These are phyloP conservation scores for Pantherophis guttatus DNA, from an alignment of 2,113 vertebrate species.

Conservation along the genomic window DNA sequence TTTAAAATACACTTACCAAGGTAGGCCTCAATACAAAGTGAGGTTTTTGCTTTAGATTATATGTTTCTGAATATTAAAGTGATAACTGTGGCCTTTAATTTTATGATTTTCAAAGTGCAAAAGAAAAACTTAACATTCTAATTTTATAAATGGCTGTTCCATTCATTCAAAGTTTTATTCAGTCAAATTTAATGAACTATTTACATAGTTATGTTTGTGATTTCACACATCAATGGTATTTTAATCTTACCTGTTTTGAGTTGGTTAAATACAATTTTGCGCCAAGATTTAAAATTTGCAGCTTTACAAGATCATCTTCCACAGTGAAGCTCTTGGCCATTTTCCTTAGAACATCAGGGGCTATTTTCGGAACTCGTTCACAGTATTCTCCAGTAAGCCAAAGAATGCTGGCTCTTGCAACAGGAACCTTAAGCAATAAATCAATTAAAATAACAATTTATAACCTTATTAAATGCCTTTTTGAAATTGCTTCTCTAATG, in stretches of 20 bases:
- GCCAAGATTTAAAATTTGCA: conserved; percentile 90
- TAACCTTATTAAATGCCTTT: background rate
- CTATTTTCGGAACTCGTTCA: conserved; percentile 92
- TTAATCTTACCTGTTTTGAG: conserved; percentile 87
- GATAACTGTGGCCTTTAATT: background rate
- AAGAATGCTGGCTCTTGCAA: conserved; percentile 96
- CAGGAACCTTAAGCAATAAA: conserved; percentile 81
- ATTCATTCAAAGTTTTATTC: background rate
- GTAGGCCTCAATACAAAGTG: background rate
- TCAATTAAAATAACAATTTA: background rate
- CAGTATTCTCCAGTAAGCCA: conserved; percentile 98
- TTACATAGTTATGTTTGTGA: background rate
- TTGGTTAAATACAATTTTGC: conserved; percentile 97
- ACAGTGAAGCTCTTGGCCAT: conserved; percentile 89
- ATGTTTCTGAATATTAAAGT: background rate
- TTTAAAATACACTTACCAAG: background rate
- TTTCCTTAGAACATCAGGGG: conserved; percentile 93
- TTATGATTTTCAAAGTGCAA: background rate
- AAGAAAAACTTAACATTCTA: background rate
- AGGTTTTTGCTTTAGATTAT: background rate
- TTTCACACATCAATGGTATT: background rate
- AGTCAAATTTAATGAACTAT: background rate
- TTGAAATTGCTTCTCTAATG: background rate
- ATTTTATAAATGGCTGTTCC: background rate
- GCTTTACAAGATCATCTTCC: conserved; percentile 94